Evolutionary conservation across 2,113 vertebrate species (phyloP), one percentile per base, ranked within the genome.

Genomic region (Dendrocopos noguchii): DNA sequence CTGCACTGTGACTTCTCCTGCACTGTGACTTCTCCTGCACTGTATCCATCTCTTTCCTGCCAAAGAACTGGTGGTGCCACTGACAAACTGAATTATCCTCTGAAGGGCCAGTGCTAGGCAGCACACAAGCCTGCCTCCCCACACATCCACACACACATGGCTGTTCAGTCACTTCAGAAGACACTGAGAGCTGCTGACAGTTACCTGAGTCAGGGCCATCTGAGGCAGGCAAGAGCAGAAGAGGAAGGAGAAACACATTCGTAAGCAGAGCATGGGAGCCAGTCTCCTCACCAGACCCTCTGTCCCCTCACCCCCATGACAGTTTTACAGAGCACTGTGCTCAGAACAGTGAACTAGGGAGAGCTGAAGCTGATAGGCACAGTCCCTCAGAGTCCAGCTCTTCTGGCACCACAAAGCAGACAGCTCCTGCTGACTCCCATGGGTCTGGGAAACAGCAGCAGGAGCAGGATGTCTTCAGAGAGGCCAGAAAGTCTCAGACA

Each of bases 141-240:
- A 7, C 56, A 34, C 39, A 36, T 31, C 55, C 91, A 77, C 12
- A 33, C 88, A 67, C 14, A 28, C 59, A 60, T 3, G 2, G n/a
- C 50, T 70, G 24, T 50, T 72, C 68, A 10, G 9, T 17, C 53
- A 63, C 6, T 19, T 80, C 68, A 44, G 33, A 80, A 10, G 19
- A 67, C 66, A 59, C 20, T 4, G 56, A 78, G n/a, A 87, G 73
- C 76, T 67, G 71, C 14, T 50, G 80, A 77, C 74, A 61, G 42
- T 98, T 98, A 98, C 98, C 98, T 98, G 98, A 95, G 90, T 98
- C 98, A 94, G 97, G 96, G 70, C 97, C 98, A 9, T 98, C 98
- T 98, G 97, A 95, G 34, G 95, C 97, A 96, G 57, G 87, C 16
- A 82, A 76, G 64, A 95, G 93, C 93, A 97, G 93, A 96, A 94